phyloP scores from a whole-genome alignment of 2,113 vertebrate species.

The Pachypanchax playfairii region DNA sequence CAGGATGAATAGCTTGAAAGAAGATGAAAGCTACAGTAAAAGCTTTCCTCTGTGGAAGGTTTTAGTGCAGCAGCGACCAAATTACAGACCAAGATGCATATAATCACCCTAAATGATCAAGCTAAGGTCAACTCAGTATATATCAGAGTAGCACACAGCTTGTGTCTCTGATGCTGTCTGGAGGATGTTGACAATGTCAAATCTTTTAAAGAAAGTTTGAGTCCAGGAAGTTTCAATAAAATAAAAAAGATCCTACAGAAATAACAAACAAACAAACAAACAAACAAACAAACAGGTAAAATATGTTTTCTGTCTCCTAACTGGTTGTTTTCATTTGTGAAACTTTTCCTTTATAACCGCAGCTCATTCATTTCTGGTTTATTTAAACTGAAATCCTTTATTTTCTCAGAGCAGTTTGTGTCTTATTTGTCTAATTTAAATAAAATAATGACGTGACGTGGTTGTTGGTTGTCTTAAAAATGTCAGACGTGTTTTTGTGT shows the following conservation, averaged over 20 bases:
- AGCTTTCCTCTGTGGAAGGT: constrained; percentile 59
- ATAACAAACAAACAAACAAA: neutral
- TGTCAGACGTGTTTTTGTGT: constrained; percentile 43
- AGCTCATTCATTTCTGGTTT: neutral
- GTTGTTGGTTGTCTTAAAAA: constrained; percentile 27
- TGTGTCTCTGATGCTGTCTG: constrained; percentile 35
- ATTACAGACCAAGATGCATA: constrained; percentile 41
- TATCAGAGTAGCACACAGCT: constrained; percentile 55
- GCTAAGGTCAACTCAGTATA: constrained; percentile 51
- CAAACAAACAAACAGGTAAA: too few relatives aligned
- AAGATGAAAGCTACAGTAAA: constrained; percentile 51
- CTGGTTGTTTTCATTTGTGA: neutral
- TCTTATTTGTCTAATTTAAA: constrained; percentile 28
- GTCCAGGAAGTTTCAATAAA: too few relatives aligned
- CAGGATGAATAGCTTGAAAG: constrained; percentile 48
- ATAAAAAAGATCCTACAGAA: too few relatives aligned
- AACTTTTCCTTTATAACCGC: neutral
- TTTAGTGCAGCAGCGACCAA: constrained; percentile 58
- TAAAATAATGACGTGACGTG: constrained; percentile 22
- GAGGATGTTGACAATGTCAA: neutral
- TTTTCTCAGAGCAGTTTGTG: neutral
- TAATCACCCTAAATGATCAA: constrained; percentile 61
- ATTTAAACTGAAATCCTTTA: neutral
- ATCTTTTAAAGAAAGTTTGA: too few relatives aligned
- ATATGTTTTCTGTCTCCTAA: neutral